phyloP scores from a whole-genome alignment of 2,113 vertebrate genomes.

The Dolichallabes microphthalmus region DNA sequence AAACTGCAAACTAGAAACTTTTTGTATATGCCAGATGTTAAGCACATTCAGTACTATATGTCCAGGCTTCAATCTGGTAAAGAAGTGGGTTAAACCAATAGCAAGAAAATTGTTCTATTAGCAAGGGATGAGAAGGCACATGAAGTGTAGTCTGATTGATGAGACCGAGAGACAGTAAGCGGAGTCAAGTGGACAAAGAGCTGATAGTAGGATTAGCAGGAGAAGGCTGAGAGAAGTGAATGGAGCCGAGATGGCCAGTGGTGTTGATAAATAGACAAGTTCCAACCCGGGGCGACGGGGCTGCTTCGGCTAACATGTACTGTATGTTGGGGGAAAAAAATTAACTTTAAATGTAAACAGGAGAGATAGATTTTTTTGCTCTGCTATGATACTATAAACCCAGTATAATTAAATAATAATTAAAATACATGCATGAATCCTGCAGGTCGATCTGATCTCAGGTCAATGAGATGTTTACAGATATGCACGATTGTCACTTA shows the following conservation, averaged over 20 bases:
- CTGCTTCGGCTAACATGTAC: background rate
- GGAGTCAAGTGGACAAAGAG: constrained; percentile 10
- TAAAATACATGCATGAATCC: background rate
- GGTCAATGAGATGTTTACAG: background rate
- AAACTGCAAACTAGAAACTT: background rate
- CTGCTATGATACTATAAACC: background rate
- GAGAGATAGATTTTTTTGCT: background rate
- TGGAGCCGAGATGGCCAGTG: constrained; percentile 29
- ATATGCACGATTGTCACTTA: background rate
- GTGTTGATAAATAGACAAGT: constrained; percentile 19
- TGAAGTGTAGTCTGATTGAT: background rate
- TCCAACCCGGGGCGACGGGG: background rate
- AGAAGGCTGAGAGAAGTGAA: background rate
- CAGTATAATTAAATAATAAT: background rate
- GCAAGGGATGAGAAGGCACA: background rate
- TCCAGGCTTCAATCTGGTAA: background rate
- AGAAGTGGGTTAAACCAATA: background rate
- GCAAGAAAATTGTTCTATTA: background rate
- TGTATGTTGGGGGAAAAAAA: background rate
- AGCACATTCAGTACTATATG: background rate
- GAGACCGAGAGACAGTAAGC: constrained; percentile 11
- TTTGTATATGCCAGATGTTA: background rate
- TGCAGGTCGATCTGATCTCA: background rate
- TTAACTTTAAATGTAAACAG: background rate
- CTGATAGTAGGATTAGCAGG: constrained; percentile 8